Evolutionary conservation across 2,113 vertebrate species (phyloP), one percentile per base, ranked within the genome.

Genomic region (Cricetomys ansorgei): DNA sequence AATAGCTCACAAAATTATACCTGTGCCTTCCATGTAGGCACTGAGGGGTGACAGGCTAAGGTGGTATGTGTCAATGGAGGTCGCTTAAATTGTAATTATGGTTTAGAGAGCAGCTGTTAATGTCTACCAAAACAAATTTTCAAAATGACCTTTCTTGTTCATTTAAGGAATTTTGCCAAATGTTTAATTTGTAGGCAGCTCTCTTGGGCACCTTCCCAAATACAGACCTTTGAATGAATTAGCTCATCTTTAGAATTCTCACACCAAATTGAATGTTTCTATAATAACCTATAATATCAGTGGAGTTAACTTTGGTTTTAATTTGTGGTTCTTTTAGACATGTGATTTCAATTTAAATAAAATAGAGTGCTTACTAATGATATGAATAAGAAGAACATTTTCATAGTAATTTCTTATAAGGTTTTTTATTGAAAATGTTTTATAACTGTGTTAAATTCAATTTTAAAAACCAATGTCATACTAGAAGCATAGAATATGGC

Each of bases 31-130:
- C 43, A 83, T 73, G 59, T 3, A 95, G 59, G 45, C 40, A 86
- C 17, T 8, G 50, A 94, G 64, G 75, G 76, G 10, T 85, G 73
- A 8, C 67, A 95, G 83, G 79, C 73, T 92, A 89, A 96, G 4
- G 3, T 94, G 84, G 75, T 94, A 96, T 92, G 12, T 94, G 45
- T 7, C 69, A 75, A 3, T 72, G 40, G 37, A 95, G 23, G 45
- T 79, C 85, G 37, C 88, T 97, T 96, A 95, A 97, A 97, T 57
- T 89, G 87, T n/a, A 97, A 96, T 96, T 97, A 97, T 27, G 53
- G 48, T 97, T 97, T 95, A 97, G 91, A 95, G 76, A 84, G 59
- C 62, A 96, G 86, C 73, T 96, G 81, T 91, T 96, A 97, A 97
- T 97, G 94, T 89, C 10, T 1, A 79, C 53, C 65, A 97, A 94